Percentiles rank a stretch among this genome's conserved stretches.
Conservation (phyloP, 2,113 vertebrate genomes). For the Trematocara variabile region DNA sequence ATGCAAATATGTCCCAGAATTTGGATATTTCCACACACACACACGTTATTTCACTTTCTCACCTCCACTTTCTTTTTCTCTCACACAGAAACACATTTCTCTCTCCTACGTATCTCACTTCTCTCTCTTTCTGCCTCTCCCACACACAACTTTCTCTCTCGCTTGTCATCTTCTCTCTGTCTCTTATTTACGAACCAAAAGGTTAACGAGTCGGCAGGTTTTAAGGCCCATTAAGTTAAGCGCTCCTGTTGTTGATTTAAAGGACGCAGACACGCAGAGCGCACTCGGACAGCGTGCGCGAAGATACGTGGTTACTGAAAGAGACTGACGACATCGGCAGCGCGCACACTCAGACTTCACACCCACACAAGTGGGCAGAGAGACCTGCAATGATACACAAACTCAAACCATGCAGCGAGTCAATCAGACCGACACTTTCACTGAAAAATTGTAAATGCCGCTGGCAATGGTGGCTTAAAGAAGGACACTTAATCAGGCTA, state of each 20-base stretch:
- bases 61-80: conserved; percentile 12
- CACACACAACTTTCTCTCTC: neutral
- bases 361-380: conserved; percentile 15
- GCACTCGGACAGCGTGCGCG: neutral
- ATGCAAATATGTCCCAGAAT: neutral
- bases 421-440: conserved; percentile 1
- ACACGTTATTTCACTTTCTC: conserved; percentile 16
- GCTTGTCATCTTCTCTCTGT: neutral
- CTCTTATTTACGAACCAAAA: neutral
- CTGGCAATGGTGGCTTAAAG: neutral
- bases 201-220: conserved; percentile 27
- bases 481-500: neutral
- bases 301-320: neutral
- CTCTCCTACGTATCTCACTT: neutral
- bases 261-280: neutral
- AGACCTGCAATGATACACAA: conserved; percentile 14
- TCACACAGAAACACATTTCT: neutral
- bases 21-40: neutral
- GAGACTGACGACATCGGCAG: neutral
- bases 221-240: conserved; percentile 35
- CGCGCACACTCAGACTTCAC: conserved; percentile 14
- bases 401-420: neutral
- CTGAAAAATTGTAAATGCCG: neutral
- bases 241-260: conserved; percentile 34
- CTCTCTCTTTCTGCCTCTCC: neutral